Evolutionary conservation across 2,113 vertebrate species (phyloP), one percentile per base, ranked within the genome.

Genomic region (Cacatua alba): DNA sequence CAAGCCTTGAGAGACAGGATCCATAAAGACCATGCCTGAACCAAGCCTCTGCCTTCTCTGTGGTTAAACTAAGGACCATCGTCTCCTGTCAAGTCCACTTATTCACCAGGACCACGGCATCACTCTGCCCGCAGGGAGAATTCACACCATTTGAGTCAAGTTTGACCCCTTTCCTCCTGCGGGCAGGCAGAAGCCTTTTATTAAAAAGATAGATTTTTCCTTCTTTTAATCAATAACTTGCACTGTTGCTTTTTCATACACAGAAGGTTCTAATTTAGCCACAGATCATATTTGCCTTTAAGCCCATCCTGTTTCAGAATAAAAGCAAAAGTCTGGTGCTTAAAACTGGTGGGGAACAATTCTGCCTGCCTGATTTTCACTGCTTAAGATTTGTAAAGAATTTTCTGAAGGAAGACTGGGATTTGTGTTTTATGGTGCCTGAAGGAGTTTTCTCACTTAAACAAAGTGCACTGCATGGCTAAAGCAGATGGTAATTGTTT

Each of bases 21-120:
- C 74, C 39, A 41, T 13, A 6, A 70, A 0, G 0, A 83, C 15
- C n/a, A 41, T 12, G 28, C 39, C 29, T 41, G 59, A 3, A 29
- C 49, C 51, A 65, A 81, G 64, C 21, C 43, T 75, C 65, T 70
- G 24, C 60, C 43, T 79, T n/a, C n/a, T 79, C 57, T 46, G 10
- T 1, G 57, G 17, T 46, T 25, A 68, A 74, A 87, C 21, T 7
- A 68, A 79, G 33, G 75, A 62, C 12, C 20, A 44, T 7, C 11
- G 24, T 68, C 55, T 43, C 48, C 12, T 3, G 6, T 11, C 29
- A 68, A 51, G 17, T 4, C 48, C n/a, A 59, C 24, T 84, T 33
- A 35, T 3, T 5, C 79, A 55, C 11, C n/a, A 48, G 7, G 8
- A 55, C 3, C 64, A 70, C 48, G 29, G 46, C 75, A n/a, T 5